phyloP scores from a whole-genome alignment of 1,140 invertebrate species.

The Cotesia typhae region DNA sequence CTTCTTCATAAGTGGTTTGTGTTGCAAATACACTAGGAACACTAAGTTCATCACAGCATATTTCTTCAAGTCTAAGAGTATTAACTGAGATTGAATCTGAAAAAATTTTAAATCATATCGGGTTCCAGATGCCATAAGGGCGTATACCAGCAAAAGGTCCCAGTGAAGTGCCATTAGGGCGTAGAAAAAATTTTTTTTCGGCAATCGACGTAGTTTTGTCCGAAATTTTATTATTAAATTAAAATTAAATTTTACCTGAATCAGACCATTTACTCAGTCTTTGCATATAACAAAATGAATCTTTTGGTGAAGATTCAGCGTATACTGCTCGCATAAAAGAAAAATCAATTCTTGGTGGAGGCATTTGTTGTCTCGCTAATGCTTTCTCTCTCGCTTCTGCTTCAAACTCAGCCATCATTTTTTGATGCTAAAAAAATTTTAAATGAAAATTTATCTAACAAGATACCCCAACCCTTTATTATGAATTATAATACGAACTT shows the following conservation, averaged over 20 bases:
- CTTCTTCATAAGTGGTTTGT: background rate
- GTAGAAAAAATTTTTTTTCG: no score
- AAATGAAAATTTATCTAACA: background rate
- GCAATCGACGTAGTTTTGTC: no score
- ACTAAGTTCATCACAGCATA: conserved; percentile 5
- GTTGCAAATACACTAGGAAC: background rate
- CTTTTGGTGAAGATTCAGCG: background rate
- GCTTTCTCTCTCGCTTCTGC: conserved; percentile 12
- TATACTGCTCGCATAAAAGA: conserved; percentile 19
- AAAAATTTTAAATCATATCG: background rate
- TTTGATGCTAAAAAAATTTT: conserved; percentile 15
- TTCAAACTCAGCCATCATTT: conserved; percentile 5
- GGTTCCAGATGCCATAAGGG: no score
- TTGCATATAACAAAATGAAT: background rate
- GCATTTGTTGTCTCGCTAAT: conserved; percentile 26
- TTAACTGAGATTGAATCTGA: conserved; percentile 27
- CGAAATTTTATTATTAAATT: no score
- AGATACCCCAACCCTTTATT: background rate
- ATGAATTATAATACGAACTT: background rate
- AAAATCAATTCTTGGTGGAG: conserved; percentile 26
- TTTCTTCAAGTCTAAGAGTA: conserved; percentile 13
- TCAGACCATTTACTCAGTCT: background rate
- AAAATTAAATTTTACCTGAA: background rate
- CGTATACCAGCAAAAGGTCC: no score
- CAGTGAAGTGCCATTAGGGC: no score